A percentile compares a stretch with the other conserved stretches of the same genome.
phyloP scores from a whole-genome alignment of 2,113 vertebrate species.

The Odontesthes bonariensis region DNA sequence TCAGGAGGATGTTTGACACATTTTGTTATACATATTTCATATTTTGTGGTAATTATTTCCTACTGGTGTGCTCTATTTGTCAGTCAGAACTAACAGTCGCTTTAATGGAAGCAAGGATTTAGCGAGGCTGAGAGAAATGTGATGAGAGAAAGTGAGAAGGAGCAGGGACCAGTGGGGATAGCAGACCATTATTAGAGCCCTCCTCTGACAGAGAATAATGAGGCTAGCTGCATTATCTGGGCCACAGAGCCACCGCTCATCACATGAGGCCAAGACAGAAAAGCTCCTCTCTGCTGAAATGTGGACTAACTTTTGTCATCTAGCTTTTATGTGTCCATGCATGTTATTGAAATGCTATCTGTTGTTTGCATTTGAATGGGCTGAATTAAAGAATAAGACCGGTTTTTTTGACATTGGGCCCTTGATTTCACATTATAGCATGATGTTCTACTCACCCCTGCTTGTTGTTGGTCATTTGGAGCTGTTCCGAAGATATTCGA shows the following conservation, averaged over 20 bases:
- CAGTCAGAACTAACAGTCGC: slow-evolving; percentile 13
- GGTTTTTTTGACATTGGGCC: no score
- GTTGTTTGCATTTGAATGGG: slow-evolving; percentile 13
- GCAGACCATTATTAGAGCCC: slow-evolving; percentile 78
- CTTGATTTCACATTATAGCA: no score
- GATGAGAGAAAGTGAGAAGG: slow-evolving; percentile 34
- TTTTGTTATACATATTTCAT: neutral
- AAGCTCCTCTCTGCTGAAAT: slow-evolving; percentile 18
- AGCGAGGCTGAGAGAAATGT: slow-evolving; percentile 26
- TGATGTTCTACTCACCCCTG: no score
- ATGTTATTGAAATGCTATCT: slow-evolving; percentile 1
- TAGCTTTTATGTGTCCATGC: neutral
- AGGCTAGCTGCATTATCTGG: slow-evolving; percentile 77
- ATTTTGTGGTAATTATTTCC: slow-evolving; percentile 8
- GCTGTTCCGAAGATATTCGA: no score
- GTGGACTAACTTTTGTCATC: neutral
- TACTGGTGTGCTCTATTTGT: slow-evolving; percentile 24
- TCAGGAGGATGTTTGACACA: neutral
- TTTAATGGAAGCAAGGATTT: slow-evolving; percentile 30
- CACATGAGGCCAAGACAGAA: slow-evolving; percentile 26
- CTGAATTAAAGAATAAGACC: no score
- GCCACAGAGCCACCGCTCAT: slow-evolving; percentile 64
- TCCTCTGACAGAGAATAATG: slow-evolving; percentile 80
- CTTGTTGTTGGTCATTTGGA: no score
- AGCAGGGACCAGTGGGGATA: slow-evolving; percentile 67